Percentiles rank a stretch among this genome's conserved stretches.
Conservation (phyloP, 2,888 invertebrate genomes). For the Phyllotreta striolata region DNA sequence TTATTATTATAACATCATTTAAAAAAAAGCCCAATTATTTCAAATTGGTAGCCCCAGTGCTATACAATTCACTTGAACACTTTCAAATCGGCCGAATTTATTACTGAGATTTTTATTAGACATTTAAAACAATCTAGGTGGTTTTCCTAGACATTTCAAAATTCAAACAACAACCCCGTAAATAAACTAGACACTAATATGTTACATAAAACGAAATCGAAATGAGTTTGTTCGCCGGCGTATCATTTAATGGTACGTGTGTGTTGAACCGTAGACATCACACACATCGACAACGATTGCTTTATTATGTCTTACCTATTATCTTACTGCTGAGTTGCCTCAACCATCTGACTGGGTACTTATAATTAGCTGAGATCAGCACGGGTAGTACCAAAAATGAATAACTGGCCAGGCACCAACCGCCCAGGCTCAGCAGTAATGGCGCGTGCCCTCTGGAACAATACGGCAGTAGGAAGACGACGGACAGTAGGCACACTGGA, state of each 20-base stretch:
- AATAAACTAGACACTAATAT: no score
- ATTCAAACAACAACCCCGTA: no score
- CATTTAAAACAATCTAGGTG: no score
- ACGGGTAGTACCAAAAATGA: constrained; percentile 73
- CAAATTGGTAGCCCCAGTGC: no score
- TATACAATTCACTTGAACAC: no score
- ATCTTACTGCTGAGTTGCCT: constrained; percentile 65
- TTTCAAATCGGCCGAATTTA: no score
- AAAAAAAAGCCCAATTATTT: no score
- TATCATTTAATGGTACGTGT: neutral
- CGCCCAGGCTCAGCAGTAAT: constrained; percentile 67
- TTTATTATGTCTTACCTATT: constrained; percentile 63
- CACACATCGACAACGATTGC: no score
- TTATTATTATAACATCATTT: neutral
- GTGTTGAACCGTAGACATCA: constrained; percentile 2
- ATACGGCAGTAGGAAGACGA: constrained; percentile 71
- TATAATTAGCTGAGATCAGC: constrained; percentile 74
- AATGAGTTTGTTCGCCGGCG: no score
- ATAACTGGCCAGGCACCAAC: constrained; percentile 69
- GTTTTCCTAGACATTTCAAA: no score
- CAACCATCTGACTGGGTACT: constrained; percentile 71
- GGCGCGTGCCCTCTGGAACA: constrained; percentile 67
- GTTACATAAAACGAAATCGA: no score
- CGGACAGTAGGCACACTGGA: constrained; percentile 73
- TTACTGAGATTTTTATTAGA: no score